phyloP scores from a whole-genome alignment of 2,797 vertebrate genomes.

The Sebastes taczanowskii region DNA sequence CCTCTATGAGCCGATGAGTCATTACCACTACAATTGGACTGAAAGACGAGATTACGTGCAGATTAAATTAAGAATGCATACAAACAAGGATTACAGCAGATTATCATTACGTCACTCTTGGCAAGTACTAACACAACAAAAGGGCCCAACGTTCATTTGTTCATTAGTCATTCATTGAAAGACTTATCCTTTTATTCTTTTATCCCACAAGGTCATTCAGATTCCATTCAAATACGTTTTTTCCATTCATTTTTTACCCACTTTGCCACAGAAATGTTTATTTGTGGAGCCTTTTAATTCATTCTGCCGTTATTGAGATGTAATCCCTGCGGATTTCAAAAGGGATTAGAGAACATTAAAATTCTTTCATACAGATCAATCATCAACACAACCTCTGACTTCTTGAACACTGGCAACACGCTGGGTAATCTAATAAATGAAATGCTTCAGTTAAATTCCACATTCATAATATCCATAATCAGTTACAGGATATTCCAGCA shows the following conservation, averaged over 20 bases:
- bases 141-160: constrained; percentile 1
- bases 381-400: constrained; percentile 10
- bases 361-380: constrained; percentile 24
- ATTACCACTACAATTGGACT: constrained; percentile 31
- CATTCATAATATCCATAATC: not conserved
- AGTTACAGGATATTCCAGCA: not conserved
- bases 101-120: constrained; percentile 64
- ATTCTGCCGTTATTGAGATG: not conserved
- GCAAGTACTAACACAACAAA: constrained; percentile 12
- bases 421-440: constrained; percentile 11
- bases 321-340: constrained; percentile 42
- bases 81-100: constrained; percentile 67
- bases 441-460: constrained; percentile 24
- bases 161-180: constrained; percentile 13
- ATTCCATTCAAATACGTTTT: not conserved
- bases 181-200: not conserved
- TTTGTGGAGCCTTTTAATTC: constrained; percentile 5
- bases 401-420: not conserved
- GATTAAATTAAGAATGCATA: constrained; percentile 70
- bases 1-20: not conserved
- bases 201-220: not conserved
- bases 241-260: not conserved
- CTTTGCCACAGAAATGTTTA: not conserved
- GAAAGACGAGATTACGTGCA: constrained; percentile 57
- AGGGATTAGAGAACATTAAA: constrained; percentile 6